These are phyloP conservation scores for Ptilonorhynchus violaceus DNA, from an alignment of 2,113 vertebrate genomes.

Conservation along the genomic window DNA sequence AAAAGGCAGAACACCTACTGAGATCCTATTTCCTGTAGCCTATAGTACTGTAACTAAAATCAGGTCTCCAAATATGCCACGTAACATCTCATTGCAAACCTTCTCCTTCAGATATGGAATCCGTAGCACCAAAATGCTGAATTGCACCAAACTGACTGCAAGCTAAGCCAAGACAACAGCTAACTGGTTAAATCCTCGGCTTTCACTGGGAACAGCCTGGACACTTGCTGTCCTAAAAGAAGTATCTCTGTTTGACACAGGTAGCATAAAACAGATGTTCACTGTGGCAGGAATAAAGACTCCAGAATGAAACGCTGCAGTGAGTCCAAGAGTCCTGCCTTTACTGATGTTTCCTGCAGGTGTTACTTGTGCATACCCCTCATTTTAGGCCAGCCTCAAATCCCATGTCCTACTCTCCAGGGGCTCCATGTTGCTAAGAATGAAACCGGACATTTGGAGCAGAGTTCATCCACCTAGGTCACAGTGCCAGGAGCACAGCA, in stretches of 20 bases:
- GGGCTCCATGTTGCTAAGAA: background rate
- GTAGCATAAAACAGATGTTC: background rate
- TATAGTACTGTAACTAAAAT: background rate
- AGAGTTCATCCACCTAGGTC: background rate
- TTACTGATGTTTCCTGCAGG: background rate
- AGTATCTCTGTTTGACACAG: background rate
- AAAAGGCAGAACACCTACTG: background rate
- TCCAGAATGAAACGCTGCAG: accelerated
- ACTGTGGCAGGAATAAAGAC: background rate
- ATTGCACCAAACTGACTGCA: background rate
- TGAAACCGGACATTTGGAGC: background rate
- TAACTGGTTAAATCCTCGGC: no score
- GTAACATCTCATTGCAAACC: background rate
- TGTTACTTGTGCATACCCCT: accelerated
- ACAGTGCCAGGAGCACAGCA: background rate
- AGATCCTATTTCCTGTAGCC: background rate
- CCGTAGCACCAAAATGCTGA: background rate
- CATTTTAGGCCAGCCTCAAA: background rate
- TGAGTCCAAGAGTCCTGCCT: background rate
- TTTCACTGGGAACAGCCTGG: background rate
- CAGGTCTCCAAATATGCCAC: background rate
- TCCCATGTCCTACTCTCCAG: background rate
- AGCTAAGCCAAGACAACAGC: no score
- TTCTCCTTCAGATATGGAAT: background rate
- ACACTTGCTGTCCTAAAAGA: background rate